Conservation (phyloP, 1,140 invertebrate species). For the Prorops nasuta region DNA sequence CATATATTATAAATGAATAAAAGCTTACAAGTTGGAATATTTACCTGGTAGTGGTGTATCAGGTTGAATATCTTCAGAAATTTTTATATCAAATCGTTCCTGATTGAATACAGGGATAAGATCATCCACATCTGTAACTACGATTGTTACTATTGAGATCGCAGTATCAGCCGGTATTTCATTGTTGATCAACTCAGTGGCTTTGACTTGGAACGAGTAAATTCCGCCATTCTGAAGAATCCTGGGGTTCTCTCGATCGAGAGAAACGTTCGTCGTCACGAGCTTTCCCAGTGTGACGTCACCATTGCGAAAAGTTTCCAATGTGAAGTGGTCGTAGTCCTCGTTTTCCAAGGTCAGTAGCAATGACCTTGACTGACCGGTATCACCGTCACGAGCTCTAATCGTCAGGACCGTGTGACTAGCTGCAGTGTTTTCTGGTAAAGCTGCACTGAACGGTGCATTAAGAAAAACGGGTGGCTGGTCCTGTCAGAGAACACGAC, state of each 20-base stretch:
- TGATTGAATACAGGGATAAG: slow-evolving; percentile 76
- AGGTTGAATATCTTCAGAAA: slow-evolving; percentile 75
- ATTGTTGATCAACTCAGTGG: slow-evolving; percentile 73
- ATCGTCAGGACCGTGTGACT: slow-evolving; percentile 66
- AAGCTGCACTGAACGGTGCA: slow-evolving; percentile 73
- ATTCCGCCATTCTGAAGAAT: slow-evolving; percentile 77
- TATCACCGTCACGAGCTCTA: slow-evolving; percentile 73
- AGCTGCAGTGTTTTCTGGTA: slow-evolving; percentile 70
- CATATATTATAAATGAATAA: too few relatives aligned
- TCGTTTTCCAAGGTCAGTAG: slow-evolving; percentile 69
- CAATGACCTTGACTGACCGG: slow-evolving; percentile 68
- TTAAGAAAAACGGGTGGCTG: slow-evolving; percentile 77
- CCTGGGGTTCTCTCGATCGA: slow-evolving; percentile 72
- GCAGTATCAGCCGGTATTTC: slow-evolving; percentile 68
- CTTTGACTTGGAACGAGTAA: slow-evolving; percentile 72
- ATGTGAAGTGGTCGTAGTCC: slow-evolving; percentile 66
- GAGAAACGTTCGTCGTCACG: slow-evolving; percentile 63
- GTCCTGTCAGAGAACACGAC: slow-evolving; percentile 55
- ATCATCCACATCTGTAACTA: slow-evolving; percentile 83
- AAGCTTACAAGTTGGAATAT: slow-evolving; percentile 13
- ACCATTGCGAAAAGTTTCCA: slow-evolving; percentile 57
- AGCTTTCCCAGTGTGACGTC: slow-evolving; percentile 57
- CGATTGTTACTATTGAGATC: slow-evolving; percentile 70
- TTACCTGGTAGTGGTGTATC: slow-evolving; percentile 63
- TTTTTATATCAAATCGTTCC: slow-evolving; percentile 65